phyloP scores from a whole-genome alignment of 2,113 vertebrate species.

The Hylia prasina region DNA sequence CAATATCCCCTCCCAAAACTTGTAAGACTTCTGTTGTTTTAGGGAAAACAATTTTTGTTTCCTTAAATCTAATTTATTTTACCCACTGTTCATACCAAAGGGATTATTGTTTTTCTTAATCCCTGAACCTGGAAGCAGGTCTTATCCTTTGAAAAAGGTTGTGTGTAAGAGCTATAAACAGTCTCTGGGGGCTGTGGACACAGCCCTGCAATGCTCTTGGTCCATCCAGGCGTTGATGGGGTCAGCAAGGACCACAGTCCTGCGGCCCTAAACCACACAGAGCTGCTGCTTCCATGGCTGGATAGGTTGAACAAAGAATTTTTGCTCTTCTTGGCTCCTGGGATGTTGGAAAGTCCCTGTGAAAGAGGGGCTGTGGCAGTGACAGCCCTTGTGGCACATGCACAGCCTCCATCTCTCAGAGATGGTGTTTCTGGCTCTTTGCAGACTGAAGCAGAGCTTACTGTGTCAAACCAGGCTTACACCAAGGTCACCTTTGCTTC shows the following conservation, averaged over 20 bases:
- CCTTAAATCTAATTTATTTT: not conserved
- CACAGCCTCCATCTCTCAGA: not conserved
- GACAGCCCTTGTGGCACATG: not conserved
- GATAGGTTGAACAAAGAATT: accelerated
- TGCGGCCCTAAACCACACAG: accelerated
- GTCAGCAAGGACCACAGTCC: too few species aligned
- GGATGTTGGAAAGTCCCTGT: not conserved
- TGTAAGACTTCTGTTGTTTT: not conserved
- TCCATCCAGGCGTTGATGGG: not conserved
- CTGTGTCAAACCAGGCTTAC: accelerated
- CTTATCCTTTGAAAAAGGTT: not conserved
- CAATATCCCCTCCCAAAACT: not conserved
- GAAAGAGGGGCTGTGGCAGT: not conserved
- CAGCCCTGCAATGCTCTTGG: not conserved
- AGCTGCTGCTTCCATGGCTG: not conserved
- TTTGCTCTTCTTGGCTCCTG: not conserved
- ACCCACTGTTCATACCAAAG: not conserved
- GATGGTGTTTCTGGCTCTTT: not conserved
- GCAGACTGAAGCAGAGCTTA: not conserved
- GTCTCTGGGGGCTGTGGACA: not conserved
- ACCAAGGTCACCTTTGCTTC: not conserved
- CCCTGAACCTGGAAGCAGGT: not conserved
- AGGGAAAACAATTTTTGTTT: not conserved
- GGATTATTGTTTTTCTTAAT: not conserved
- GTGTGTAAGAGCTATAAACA: not conserved